Base-by-base conservation (phyloP, 37 sponge, comb jelly and placozoan genomes). In the Axinella damicornis region DNA sequence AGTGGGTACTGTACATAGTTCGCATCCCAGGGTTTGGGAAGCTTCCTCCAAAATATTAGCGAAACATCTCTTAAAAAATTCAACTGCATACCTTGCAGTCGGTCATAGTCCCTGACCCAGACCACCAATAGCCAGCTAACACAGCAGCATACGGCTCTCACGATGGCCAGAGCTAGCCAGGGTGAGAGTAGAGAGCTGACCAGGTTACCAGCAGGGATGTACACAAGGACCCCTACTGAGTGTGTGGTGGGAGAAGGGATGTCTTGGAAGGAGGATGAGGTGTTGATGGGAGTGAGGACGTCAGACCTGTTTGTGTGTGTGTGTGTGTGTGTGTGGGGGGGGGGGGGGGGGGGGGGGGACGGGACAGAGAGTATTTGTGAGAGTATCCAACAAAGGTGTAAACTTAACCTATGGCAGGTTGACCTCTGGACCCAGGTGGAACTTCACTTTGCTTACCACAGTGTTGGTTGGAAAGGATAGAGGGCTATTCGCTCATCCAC, bases 401-500 rank as follows among this genome's bases (percentile, higher is more conserved):
- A n/a, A n/a, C n/a, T n/a, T n/a, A n/a, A n/a, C n/a, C n/a, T n/a
- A n/a, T n/a, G n/a, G n/a, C n/a, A n/a, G n/a, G n/a, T n/a, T n/a
- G n/a, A n/a, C n/a, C n/a, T n/a, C n/a, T 35, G 38, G 15, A 62
- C 33, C 5, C 36, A 76, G 31, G 53, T 57, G 28, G 25, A 46
- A 46, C 9, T 9, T 46, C 9, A 15, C 35, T 37, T n/a, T 16
- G 75, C 76, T 22, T 57, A 90, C 91, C 86, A 90, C 12, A 85
- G 77, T 17, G 67, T 34, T 27, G 92, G 87, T 0, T 62, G 73
- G 6, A 65, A 32, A 2, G 83, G 82, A 53, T 55, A 87, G 35
- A 91, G 78, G 25, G 83, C 62, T 17, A 91, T 81, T 28, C 73
- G 57, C 22, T 91, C 92, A 77, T 91, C 81, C 55, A 82, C 57